Percentiles rank a stretch among this genome's conserved stretches.
Evolutionary conservation across 2,113 vertebrate genomes (phyloP).

Genomic region (Mus spicilegus): DNA sequence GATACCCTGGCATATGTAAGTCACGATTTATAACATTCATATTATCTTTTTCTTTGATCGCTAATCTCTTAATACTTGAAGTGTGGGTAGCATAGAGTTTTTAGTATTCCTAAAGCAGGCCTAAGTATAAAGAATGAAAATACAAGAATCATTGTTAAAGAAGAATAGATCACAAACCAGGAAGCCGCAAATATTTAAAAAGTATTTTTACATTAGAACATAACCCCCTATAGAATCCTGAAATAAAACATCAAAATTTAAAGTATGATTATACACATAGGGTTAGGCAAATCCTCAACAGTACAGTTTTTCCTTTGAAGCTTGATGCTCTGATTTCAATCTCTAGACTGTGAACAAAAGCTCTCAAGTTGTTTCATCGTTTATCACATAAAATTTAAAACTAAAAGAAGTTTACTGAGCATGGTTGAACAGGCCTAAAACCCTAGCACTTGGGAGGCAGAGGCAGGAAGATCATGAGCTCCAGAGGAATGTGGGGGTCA

Average conservation of each 20-base stretch:
- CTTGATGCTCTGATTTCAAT: neutral
- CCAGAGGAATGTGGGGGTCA: neutral
- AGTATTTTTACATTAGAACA: constrained; percentile 33
- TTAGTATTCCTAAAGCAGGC: neutral
- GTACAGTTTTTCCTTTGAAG: neutral
- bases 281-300: neutral
- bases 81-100: neutral
- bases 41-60: constrained; percentile 25
- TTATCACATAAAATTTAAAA: neutral
- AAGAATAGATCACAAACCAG: neutral
- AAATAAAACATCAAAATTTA: neutral
- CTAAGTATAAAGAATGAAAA: neutral
- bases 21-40: neutral
- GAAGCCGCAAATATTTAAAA: neutral
- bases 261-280: neutral
- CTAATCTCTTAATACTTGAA: neutral
- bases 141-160: neutral
- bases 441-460: neutral
- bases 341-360: neutral
- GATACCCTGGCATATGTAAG: neutral
- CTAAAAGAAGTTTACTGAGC: neutral
- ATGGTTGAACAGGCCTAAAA: too few relatives aligned
- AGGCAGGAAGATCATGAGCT: neutral
- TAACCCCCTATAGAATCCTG: neutral
- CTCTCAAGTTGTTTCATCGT: neutral